phyloP scores from a whole-genome alignment of 1,140 invertebrate species.

The Andrena cerasifolii region DNA sequence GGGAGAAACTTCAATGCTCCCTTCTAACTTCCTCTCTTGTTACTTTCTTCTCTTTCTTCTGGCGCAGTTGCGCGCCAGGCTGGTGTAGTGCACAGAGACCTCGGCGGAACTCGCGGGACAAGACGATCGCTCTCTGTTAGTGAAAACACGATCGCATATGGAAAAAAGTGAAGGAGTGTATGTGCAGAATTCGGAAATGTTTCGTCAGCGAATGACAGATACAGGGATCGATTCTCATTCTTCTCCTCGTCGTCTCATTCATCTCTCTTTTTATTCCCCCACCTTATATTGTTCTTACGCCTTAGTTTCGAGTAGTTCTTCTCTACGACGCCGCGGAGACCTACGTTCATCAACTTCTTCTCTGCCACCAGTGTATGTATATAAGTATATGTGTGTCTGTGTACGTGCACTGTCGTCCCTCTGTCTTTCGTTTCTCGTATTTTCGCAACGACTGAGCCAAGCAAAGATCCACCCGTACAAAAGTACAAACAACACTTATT shows the following conservation, averaged over 20 bases:
- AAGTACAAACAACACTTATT: constrained; percentile 76
- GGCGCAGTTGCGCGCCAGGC: no score
- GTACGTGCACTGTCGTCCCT: background rate
- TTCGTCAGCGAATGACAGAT: constrained; percentile 51
- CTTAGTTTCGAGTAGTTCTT: background rate
- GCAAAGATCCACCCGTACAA: constrained; percentile 69
- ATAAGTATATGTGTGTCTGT: background rate
- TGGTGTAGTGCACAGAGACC: constrained; percentile 16
- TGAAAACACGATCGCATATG: constrained; percentile 64
- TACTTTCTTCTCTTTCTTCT: constrained; percentile 1
- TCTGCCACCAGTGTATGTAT: background rate
- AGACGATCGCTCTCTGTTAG: constrained; percentile 58
- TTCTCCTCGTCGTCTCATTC: background rate
- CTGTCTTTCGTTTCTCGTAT: background rate
- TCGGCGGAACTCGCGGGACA: constrained; percentile 52
- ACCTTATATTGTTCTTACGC: background rate
- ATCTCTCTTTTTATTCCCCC: background rate
- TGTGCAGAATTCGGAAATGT: constrained; percentile 68
- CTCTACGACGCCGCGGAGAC: constrained; percentile 54
- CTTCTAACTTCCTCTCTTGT: background rate
- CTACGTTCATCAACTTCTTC: constrained; percentile 43
- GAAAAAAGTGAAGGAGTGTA: constrained; percentile 56
- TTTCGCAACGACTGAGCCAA: constrained; percentile 51
- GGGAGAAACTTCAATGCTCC: background rate
- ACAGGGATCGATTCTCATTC: constrained; percentile 23